A percentile compares a stretch with the other conserved stretches of the same genome.
phyloP scores from a whole-genome alignment of 1,140 invertebrate species.

The Drosophila neocordata region DNA sequence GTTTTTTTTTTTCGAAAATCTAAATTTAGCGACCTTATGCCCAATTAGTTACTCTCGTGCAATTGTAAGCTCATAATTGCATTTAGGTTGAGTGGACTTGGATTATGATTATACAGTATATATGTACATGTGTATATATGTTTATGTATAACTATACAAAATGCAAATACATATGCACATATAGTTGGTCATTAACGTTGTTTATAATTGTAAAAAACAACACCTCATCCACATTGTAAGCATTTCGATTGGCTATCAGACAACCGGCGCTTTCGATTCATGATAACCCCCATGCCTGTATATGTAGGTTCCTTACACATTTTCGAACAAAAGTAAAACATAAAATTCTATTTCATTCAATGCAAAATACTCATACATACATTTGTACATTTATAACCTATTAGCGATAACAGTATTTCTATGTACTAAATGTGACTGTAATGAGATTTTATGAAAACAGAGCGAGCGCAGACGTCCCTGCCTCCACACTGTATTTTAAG shows the following conservation, averaged over 20 bases:
- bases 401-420: constrained; percentile 40
- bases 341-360: neutral
- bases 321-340: neutral
- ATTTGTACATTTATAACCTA: neutral
- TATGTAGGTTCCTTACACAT: constrained; percentile 3
- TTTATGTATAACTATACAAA: neutral
- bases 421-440: constrained; percentile 35
- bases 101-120: no score
- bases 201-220: constrained; percentile 55
- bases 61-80: neutral
- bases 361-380: constrained; percentile 3
- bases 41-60: neutral
- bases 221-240: constrained; percentile 26
- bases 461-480: constrained; percentile 37
- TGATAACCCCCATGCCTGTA: neutral
- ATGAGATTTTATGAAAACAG: constrained; percentile 61
- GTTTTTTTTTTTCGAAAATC: constrained; percentile 4
- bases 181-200: constrained; percentile 41
- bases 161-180: neutral
- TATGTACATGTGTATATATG: neutral
- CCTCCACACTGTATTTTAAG: neutral
- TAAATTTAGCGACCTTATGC: constrained; percentile 32
- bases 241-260: neutral
- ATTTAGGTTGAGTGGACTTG: neutral
- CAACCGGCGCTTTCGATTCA: neutral